Evolutionary conservation across 2,797 vertebrate species (phyloP).

Genomic region (Sandelia bainsii): DNA sequence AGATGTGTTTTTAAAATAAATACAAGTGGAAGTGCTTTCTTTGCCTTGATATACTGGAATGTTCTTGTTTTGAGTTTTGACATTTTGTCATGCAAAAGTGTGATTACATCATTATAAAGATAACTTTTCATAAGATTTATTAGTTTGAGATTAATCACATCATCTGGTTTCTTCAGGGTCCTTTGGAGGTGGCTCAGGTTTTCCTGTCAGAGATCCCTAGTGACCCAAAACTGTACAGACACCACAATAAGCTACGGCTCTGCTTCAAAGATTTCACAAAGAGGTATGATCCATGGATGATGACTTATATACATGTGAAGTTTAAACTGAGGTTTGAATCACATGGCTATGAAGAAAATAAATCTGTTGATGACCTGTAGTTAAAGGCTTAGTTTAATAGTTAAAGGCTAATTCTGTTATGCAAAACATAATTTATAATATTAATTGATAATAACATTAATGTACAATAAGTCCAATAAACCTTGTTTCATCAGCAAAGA

Average conservation of each 20-base stretch:
- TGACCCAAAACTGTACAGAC: conserved; percentile 97
- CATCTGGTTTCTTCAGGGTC: conserved; percentile 85
- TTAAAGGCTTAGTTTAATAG: too few species aligned
- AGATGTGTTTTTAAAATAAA: background rate
- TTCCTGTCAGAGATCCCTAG: conserved; percentile 98
- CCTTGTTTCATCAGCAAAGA: too few species aligned
- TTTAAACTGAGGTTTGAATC: background rate
- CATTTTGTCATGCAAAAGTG: background rate
- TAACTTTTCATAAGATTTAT: background rate
- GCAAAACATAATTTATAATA: too few species aligned
- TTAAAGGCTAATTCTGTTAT: too few species aligned
- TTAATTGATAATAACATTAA: background rate
- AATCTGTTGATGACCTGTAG: background rate
- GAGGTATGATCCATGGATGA: conserved; percentile 82
- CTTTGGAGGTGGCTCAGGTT: conserved; percentile 98
- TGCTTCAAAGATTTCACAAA: conserved; percentile 99
- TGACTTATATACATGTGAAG: background rate
- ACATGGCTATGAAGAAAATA: background rate
- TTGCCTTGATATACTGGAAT: background rate
- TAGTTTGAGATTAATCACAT: background rate
- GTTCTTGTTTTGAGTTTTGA: background rate
- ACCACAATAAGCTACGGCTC: conserved; percentile 98
- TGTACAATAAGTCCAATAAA: background rate
- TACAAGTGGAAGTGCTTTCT: background rate
- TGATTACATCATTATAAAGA: background rate